Evolutionary conservation across 2,797 vertebrate genomes (phyloP).

Genomic region (Hafferia zeledoni): DNA sequence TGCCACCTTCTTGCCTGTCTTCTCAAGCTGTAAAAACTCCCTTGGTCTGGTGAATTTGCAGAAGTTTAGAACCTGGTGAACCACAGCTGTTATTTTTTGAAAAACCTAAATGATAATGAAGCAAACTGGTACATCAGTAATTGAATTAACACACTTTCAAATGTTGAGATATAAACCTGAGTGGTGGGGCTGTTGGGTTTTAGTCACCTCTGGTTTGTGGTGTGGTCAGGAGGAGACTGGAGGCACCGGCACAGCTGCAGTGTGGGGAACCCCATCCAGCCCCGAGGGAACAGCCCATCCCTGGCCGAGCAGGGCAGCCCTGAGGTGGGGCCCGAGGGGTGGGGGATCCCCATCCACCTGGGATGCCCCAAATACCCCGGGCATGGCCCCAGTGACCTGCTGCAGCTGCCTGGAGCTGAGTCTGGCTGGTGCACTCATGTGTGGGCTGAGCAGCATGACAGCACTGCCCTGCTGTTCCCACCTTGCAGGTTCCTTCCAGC

Average conservation of each 20-base stretch:
- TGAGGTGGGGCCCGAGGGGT: accelerated
- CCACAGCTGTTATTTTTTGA: not conserved
- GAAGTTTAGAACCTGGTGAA: not conserved
- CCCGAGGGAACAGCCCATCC: not conserved
- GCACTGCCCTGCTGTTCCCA: not conserved
- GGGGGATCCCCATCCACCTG: accelerated
- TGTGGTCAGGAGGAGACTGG: not conserved
- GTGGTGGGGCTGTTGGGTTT: not conserved
- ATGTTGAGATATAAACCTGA: not conserved
- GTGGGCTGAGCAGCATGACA: accelerated
- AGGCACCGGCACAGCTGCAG: not conserved
- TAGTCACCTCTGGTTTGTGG: not conserved
- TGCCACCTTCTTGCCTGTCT: not conserved
- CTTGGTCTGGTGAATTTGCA: not conserved
- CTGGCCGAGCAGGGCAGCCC: accelerated
- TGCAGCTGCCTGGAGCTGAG: not conserved
- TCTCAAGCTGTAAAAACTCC: not conserved
- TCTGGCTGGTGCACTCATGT: accelerated
- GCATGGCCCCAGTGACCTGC: accelerated
- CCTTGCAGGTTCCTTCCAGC: not conserved
- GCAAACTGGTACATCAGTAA: not conserved
- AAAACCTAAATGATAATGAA: not conserved
- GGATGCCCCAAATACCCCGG: not conserved
- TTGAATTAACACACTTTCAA: not conserved
- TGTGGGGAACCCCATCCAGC: no score